Evolutionary conservation across 2,888 invertebrate genomes (phyloP), one percentile per base, ranked within the genome.

Genomic region (Nomada goodeniana): DNA sequence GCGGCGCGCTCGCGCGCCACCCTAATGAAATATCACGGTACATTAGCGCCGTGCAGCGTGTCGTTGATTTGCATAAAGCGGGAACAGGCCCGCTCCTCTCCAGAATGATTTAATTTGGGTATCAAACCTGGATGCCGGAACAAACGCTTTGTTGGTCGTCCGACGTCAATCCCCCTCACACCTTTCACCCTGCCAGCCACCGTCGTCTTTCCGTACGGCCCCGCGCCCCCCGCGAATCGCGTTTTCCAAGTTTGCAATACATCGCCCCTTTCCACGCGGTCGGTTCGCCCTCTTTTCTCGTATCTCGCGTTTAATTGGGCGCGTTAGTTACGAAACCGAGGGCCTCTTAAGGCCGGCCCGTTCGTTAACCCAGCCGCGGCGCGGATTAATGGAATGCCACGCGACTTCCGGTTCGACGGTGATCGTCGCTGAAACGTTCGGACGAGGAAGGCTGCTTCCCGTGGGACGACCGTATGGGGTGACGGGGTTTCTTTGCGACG

Each of bases 11-110:
- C 50, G 44, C 70, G 50, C 20, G 60, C 47, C 47, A 47, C 29
- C 67, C 76, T 87, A 87, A 87, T 86, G 84, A 87, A 87, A 87
- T 87, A 87, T 87, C 86, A 79, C 82, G 85, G 72, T 86, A 86
- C 85, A 82, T 87, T 86, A 87, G 68, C 81, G 68, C 67, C 59
- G 75, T 57, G 81, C 52, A 44, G 61, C 69, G 69, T 74, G 73
- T 80, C 80, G 80, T 71, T 86, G 74, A 86, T 87, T 87, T 87
- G 87, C 87, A 87, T 87, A 81, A 86, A 87, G 75, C 86, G 84
- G 79, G 72, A 76, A 85, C 74, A 78, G 78, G 72, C 65, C 59
- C 52, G 68, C 47, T 61, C 65, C 59, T 77, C 75, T 79, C 77
- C 75, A 67, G 87, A 86, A 87, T 87, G 86, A 87, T 87, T 87